These are phyloP conservation scores for Orchesella flavescens DNA, from an alignment of 2,888 invertebrate genomes.

Conservation along the genomic window DNA sequence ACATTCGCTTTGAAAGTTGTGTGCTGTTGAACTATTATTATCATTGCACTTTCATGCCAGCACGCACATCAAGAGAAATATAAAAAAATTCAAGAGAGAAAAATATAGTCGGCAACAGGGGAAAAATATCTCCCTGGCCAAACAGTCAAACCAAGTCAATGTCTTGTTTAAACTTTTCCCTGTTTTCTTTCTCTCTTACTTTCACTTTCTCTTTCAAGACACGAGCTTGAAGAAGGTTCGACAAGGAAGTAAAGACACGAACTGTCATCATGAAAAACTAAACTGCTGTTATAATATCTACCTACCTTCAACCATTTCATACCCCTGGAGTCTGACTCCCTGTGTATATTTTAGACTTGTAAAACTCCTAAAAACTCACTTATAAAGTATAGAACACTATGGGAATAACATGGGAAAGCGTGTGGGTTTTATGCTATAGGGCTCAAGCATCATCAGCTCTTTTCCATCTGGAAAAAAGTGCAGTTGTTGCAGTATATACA, in stretches of 20 bases:
- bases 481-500: conserved; percentile 34
- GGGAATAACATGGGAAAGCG: neutral
- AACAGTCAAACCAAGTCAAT: conserved; percentile 50
- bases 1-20: neutral
- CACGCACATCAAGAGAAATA: conserved; percentile 20
- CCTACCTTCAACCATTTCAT: neutral
- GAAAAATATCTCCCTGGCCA: conserved; percentile 35
- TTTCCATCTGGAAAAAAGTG: conserved; percentile 37
- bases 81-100: conserved; percentile 13
- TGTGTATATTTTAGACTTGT: conserved; percentile 25
- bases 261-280: conserved; percentile 58
- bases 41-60: neutral
- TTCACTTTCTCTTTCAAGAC: conserved; percentile 16
- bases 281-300: conserved; percentile 45
- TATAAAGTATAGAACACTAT: neutral
- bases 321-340: neutral
- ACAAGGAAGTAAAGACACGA: conserved; percentile 53
- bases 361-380: conserved; percentile 28
- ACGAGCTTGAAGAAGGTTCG: conserved; percentile 18
- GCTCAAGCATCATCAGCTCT: conserved; percentile 42
- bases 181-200: too few relatives aligned
- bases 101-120: conserved; percentile 43
- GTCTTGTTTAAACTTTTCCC: conserved; percentile 39
- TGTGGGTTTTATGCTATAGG: conserved; percentile 4
- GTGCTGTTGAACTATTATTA: conserved; percentile 24